Conservation (phyloP, 1,140 invertebrate genomes). For the Heliconius eleuchia region DNA sequence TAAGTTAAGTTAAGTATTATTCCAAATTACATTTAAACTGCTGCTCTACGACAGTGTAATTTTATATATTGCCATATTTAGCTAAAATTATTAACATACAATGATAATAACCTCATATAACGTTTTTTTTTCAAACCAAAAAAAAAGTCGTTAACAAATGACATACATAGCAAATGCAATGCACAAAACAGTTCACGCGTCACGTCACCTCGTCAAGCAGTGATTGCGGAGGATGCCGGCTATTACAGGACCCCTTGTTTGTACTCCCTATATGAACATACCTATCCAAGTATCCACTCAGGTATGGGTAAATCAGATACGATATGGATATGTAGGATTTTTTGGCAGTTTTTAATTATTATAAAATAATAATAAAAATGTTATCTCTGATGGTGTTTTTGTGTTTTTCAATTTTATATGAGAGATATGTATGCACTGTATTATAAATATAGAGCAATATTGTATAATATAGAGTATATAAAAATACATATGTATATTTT, state of each 20-base stretch:
- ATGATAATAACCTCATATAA: not conserved
- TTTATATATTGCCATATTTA: not conserved
- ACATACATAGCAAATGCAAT: not conserved
- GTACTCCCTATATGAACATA: slow-evolving; percentile 1
- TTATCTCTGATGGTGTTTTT: too few relatives aligned
- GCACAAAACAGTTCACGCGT: slow-evolving; percentile 61
- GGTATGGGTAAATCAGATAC: not conserved
- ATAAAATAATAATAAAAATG: too few relatives aligned
- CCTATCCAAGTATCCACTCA: not conserved
- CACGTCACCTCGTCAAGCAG: slow-evolving; percentile 49
- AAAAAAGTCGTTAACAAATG: slow-evolving; percentile 9
- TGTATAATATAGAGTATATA: too few relatives aligned
- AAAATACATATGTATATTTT: too few relatives aligned
- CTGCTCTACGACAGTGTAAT: too few relatives aligned
- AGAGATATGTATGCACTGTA: too few relatives aligned
- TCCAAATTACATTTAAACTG: too few relatives aligned
- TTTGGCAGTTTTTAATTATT: not conserved
- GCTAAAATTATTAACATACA: not conserved
- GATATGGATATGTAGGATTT: not conserved
- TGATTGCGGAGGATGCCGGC: slow-evolving; percentile 72
- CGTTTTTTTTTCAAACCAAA: not conserved
- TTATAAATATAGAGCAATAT: too few relatives aligned
- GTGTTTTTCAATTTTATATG: too few relatives aligned
- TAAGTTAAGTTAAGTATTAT: too few relatives aligned
- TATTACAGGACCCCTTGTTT: slow-evolving; percentile 63